Evolutionary conservation across 1,140 invertebrate species (phyloP), one percentile per base, ranked within the genome.

Genomic region (Cepaea nemoralis): DNA sequence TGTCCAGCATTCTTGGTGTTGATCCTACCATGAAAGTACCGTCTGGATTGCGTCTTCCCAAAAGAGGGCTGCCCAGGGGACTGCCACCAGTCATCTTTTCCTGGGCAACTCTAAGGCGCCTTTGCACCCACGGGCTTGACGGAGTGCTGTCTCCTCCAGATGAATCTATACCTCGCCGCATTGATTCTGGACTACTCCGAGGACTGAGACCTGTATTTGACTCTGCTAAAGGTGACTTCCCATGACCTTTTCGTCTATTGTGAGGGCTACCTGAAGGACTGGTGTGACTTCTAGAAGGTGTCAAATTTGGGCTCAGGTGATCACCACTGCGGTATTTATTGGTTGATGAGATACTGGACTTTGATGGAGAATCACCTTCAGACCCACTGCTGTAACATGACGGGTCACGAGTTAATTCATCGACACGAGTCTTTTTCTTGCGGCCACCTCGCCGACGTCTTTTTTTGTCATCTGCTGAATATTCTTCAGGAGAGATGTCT

Each of bases 81-180:
- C 86, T 87, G 73, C 87, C 86, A n/a, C 84, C 85, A 74, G 81
- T 77, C 37, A 83, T 84, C 77, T 87, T 84, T 69, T 89, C 88
- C 74, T 87, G 87, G 55, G 88, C 88, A 45, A 91, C 90, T 67
- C 90, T 88, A 71, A 93, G 85, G 37, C 93, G 89, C 16, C 92
- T 87, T 83, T 92, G 92, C 10, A 93, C 91, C 93, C 93, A 93
- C 12, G 92, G 92, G 85, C 92, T 92, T 59, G 88, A 85, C 27
- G 89, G 89, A 48, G 84, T 87, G 55, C 85, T 86, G 35, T 87
- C 86, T 16, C 86, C 86, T 76, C 84, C 83, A 67, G 85, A 86
- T 19, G 89, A 86, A 63, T 83, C 77, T 50, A 81, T 78, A 73
- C 85, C 84, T 74, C 87, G 87, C 12, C 88, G 83, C 24, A 84